Evolutionary conservation across 2,797 vertebrate genomes (phyloP).

Genomic region (Loriculus beryllinus): DNA sequence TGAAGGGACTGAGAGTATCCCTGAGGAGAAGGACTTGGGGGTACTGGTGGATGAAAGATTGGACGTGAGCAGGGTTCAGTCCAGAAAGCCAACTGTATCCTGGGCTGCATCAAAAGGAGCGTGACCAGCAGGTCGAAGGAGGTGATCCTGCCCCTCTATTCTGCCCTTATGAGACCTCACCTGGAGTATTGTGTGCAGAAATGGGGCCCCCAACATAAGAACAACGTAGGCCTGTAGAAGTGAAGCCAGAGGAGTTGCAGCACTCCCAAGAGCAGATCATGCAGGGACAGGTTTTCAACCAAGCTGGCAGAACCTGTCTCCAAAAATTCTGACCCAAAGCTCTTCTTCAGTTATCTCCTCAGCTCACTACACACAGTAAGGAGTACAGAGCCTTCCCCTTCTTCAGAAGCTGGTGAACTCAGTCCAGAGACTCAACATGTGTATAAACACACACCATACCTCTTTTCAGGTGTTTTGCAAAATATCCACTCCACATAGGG

Average conservation of each 20-base stretch:
- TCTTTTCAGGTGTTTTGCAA: slow-evolving; percentile 61
- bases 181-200: not conserved
- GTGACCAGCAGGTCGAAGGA: not conserved
- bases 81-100: rapidly evolving
- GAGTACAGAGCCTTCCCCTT: not conserved
- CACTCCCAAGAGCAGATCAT: not conserved
- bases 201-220: not conserved
- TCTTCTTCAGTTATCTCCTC: not conserved
- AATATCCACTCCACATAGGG: slow-evolving; percentile 78
- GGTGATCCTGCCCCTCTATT: not conserved
- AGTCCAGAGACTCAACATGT: not conserved
- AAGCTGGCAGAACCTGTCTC: not conserved
- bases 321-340: not conserved
- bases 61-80: not conserved
- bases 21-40: too few species aligned
- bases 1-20: not conserved
- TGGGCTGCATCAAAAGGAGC: not conserved
- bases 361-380: not conserved
- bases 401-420: not conserved
- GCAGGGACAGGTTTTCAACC: not conserved
- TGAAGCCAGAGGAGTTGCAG: not conserved
- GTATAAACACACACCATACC: slow-evolving; percentile 47
- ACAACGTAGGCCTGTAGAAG: not conserved
- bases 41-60: not conserved
- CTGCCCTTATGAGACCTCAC: not conserved